Conservation (phyloP, 2,797 vertebrate species). For the Emys orbicularis region DNA sequence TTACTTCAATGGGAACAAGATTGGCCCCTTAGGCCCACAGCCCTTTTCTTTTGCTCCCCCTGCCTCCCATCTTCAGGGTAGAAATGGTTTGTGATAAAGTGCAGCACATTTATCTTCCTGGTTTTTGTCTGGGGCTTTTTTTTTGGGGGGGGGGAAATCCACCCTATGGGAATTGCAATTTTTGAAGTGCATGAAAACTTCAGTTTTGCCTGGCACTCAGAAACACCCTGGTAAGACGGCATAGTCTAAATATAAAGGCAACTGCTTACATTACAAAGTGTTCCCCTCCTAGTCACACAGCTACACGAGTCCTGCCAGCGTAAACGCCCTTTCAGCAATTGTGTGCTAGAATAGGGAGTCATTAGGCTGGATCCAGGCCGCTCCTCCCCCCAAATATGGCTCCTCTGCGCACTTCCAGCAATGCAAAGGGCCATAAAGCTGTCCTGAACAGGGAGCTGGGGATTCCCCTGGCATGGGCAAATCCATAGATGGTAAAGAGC, state of each 20-base stretch:
- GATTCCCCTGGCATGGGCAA: background rate
- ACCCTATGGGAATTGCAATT: too few species aligned
- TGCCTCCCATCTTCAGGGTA: too few species aligned
- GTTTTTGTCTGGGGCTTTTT: background rate
- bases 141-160: background rate
- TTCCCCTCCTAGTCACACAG: background rate
- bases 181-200: background rate
- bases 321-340: background rate
- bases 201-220: background rate
- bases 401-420: background rate
- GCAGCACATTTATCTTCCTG: background rate
- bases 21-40: background rate
- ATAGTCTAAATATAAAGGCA: constrained; percentile 5
- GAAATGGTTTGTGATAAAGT: background rate
- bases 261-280: rapidly evolving
- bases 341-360: background rate
- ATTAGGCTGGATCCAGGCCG: background rate
- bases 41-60: background rate
- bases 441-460: rapidly evolving
- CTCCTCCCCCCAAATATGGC: background rate
- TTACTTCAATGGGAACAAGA: background rate
- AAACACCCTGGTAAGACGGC: background rate
- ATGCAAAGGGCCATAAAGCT: background rate
- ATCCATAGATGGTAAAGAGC: rapidly evolving
- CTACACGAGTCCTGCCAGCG: background rate